Conservation (phyloP, 2,888 invertebrate genomes). For the Globia sparganii region DNA sequence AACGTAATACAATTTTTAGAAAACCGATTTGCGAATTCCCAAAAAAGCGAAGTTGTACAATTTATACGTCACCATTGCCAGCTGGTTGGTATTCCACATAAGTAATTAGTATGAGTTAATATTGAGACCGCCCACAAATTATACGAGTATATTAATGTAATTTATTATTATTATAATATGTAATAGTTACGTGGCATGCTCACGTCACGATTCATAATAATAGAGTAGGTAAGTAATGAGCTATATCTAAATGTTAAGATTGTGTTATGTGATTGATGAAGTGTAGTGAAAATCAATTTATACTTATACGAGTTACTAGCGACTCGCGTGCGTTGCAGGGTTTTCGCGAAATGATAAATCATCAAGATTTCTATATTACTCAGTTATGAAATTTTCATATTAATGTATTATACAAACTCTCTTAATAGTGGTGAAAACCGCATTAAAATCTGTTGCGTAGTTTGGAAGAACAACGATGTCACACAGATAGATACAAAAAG, state of each 20-base stretch:
- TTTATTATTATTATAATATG: background rate
- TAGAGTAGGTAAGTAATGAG: background rate
- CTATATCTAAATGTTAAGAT: background rate
- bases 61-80: background rate
- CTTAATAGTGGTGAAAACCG: too few relatives aligned
- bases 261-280: background rate
- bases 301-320: background rate
- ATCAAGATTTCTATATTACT: background rate
- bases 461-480: background rate
- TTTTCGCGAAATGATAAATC: background rate
- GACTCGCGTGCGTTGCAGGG: background rate
- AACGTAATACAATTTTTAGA: background rate
- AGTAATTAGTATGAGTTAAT: constrained; percentile 10
- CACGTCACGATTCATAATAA: background rate
- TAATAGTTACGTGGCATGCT: background rate
- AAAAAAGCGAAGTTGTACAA: background rate
- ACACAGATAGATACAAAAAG: too few relatives aligned
- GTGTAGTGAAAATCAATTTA: background rate
- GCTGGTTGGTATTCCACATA: constrained; percentile 5
- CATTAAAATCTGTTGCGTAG: background rate
- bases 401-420: too few relatives aligned
- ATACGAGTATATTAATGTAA: too few relatives aligned
- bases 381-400: too few relatives aligned
- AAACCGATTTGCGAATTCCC: constrained; percentile 16
- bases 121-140: background rate